phyloP scores from a whole-genome alignment of 2,113 vertebrate species.

The Istiophorus platypterus region DNA sequence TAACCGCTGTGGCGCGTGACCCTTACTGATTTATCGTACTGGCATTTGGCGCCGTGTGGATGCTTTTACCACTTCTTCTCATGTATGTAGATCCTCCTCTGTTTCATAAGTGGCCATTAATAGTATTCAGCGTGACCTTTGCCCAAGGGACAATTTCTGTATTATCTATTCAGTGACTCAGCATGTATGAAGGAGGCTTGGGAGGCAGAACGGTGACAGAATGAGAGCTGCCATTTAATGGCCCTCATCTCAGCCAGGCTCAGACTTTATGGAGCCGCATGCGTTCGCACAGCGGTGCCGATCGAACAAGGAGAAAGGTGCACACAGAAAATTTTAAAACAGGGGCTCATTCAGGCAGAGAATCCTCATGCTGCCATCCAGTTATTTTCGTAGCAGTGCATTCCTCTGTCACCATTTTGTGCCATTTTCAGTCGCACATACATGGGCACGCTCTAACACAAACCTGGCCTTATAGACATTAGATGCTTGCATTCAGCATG shows the following conservation, averaged over 20 bases:
- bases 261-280: constrained; percentile 37
- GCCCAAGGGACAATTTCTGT: constrained; percentile 55
- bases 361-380: constrained; percentile 8
- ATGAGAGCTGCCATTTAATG: constrained; percentile 61
- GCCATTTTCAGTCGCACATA: constrained; percentile 16
- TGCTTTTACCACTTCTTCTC: constrained; percentile 29
- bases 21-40: constrained; percentile 37
- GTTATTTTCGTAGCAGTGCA: constrained; percentile 48
- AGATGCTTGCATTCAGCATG: constrained; percentile 23
- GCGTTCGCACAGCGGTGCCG: neutral
- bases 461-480: constrained; percentile 2
- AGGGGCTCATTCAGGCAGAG: constrained; percentile 6
- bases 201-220: constrained; percentile 38
- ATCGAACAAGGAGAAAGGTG: constrained; percentile 29
- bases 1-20: neutral
- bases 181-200: constrained; percentile 56
- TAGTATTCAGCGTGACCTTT: constrained; percentile 53
- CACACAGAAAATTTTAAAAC: constrained; percentile 21
- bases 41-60: neutral
- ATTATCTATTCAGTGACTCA: constrained; percentile 69
- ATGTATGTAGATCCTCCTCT: constrained; percentile 33
- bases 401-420: constrained; percentile 43
- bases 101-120: constrained; percentile 39
- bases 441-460: neutral
- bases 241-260: constrained; percentile 47